Base-by-base conservation (phyloP, 2,888 invertebrate genomes). In the Saturnia pavonia region DNA sequence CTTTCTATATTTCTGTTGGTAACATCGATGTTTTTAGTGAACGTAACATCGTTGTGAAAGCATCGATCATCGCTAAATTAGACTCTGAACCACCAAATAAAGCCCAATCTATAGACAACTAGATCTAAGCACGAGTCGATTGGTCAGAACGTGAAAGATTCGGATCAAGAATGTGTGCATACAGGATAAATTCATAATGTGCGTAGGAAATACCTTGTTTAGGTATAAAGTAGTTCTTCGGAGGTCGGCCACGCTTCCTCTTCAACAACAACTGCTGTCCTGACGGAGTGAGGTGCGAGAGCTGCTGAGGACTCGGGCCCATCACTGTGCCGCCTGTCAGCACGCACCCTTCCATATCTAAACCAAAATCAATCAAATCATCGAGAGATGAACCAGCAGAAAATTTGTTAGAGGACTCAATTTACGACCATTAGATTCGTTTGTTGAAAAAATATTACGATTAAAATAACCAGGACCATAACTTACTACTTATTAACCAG, bases 311-410 rank as follows among this genome's bases (percentile, higher is more conserved):
- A 27, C 81, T 75, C 3, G 80, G 73, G 19, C 82, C 84, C 83
- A 83, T 69, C 78, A 92, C 88, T 0, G 90, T 76, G 40, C 92
- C 91, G 71, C 88, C 75, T 0, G 93, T 94, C 70, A 94, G 82
- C 76, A 94, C 93, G 83, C 93, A 93, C 40, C 93, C 93, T 73
- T 94, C 93, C 91, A 94, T 90, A 71, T 92, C 92, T 92, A 81
- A 0, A 71, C 16, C 1, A 57, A 67, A 54, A 54, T 25, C 1
- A 70, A 40, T 22, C 48, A 65, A 22, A 51, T 34, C 3, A 34
- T 34, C 34, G 34, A 34, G 34, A 34, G 3, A 6, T 6, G 6
- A 34, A 34, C 34, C 34, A 6, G n/a, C n/a, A n/a, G n/a, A n/a
- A n/a, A n/a, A 34, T 34, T 4, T 34, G 3, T 34, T 34, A 34